Conservation (phyloP, 2,888 invertebrate genomes). For the Dynastes maya region DNA sequence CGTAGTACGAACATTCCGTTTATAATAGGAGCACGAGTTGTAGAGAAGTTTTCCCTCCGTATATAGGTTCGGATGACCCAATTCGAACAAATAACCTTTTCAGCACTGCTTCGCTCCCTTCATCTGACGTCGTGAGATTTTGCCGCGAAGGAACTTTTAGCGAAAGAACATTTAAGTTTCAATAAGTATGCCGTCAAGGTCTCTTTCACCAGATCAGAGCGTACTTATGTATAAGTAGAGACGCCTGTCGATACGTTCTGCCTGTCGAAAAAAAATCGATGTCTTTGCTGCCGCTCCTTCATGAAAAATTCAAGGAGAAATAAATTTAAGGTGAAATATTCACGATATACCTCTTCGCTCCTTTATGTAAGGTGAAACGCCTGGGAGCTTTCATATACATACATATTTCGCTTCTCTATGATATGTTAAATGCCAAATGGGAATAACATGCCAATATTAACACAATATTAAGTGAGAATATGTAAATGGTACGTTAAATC, state of each 20-base stretch:
- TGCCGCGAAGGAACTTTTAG: constrained; percentile 27
- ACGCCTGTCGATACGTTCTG: constrained; percentile 38
- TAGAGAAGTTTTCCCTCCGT: constrained; percentile 1
- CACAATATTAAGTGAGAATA: too few species aligned
- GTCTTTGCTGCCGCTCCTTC: constrained; percentile 35
- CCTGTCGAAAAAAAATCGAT: constrained; percentile 40
- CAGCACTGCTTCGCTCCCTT: constrained; percentile 23
- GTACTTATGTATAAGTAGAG: constrained; percentile 40
- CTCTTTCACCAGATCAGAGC: constrained; percentile 35
- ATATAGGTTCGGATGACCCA: constrained; percentile 26
- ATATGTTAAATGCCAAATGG: not conserved
- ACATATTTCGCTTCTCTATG: too few species aligned
- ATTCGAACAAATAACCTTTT: constrained; percentile 43
- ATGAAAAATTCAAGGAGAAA: constrained; percentile 43
- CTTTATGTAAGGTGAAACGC: constrained; percentile 13
- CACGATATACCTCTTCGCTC: constrained; percentile 9
- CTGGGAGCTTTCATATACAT: not conserved
- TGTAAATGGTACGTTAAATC: too few species aligned
- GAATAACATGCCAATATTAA: not conserved
- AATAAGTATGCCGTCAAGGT: constrained; percentile 46
- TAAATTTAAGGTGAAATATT: constrained; percentile 30
- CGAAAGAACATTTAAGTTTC: constrained; percentile 46
- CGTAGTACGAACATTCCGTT: constrained; percentile 25
- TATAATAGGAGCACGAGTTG: constrained; percentile 22
- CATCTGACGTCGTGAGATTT: constrained; percentile 13